Evolutionary conservation across 2,113 vertebrate species (phyloP).

Genomic region (Pimephales promelas): DNA sequence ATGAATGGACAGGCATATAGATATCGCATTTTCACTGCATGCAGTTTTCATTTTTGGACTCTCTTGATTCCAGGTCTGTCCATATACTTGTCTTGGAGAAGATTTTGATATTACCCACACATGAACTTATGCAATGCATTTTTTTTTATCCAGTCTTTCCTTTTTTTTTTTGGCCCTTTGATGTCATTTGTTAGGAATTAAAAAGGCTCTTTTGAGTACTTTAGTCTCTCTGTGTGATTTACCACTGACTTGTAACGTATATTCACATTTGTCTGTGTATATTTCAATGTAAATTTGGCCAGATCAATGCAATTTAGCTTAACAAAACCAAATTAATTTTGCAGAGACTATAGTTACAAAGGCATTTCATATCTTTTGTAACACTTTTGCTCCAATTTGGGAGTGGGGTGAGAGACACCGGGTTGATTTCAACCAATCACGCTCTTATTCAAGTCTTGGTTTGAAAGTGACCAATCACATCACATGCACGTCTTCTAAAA

Average conservation of each 20-base stretch:
- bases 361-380: background rate
- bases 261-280: background rate
- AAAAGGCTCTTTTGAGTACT: background rate
- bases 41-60: background rate
- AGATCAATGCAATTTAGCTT: background rate
- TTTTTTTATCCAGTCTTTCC: too few species aligned
- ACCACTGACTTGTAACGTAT: too few species aligned
- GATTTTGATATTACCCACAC: background rate
- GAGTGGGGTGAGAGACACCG: background rate
- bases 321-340: background rate
- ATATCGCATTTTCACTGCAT: background rate
- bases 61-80: background rate
- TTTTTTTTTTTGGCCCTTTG: too few species aligned
- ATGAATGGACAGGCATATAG: too few species aligned
- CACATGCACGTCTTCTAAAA: conserved; percentile 7
- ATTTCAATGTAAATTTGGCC: background rate
- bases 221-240: background rate
- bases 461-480: conserved; percentile 22
- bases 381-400: background rate
- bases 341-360: background rate
- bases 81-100: background rate
- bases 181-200: background rate
- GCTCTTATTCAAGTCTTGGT: background rate
- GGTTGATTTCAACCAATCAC: conserved; percentile 15
- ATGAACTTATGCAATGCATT: too few species aligned